These are phyloP conservation scores for Nebria salina DNA, from an alignment of 2,888 invertebrate species.

Conservation along the genomic window DNA sequence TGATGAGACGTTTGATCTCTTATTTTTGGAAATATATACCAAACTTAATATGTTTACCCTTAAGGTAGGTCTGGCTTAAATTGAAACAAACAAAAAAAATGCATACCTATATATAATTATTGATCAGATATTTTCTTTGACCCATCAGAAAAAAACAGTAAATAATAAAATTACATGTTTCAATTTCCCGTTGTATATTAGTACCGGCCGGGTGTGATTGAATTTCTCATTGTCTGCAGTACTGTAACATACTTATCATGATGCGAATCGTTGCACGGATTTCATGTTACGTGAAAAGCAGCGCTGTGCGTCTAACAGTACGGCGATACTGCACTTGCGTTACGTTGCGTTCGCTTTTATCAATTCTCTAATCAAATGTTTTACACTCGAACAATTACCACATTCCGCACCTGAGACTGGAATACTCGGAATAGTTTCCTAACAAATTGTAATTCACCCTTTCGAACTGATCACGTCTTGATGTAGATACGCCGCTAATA, in stretches of 20 bases:
- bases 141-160: too few relatives aligned
- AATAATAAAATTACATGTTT: neutral
- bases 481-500: neutral
- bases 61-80: too few relatives aligned
- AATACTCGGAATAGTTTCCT: constrained; percentile 31
- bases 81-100: too few relatives aligned
- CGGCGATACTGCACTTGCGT: neutral
- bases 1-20: too few relatives aligned
- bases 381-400: constrained; percentile 53
- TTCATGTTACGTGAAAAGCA: neutral
- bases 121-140: too few relatives aligned
- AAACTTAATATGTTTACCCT: too few relatives aligned
- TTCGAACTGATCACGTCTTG: neutral
- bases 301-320: neutral
- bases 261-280: neutral
- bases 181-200: neutral
- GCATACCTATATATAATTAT: too few relatives aligned
- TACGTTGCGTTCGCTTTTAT: constrained; percentile 52
- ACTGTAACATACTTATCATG: neutral
- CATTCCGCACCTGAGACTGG: constrained; percentile 40
- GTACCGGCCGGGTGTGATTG: too few relatives aligned
- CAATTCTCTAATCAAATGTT: constrained; percentile 59
- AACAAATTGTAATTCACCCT: constrained; percentile 26
- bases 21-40: too few relatives aligned
- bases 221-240: neutral